Evolutionary conservation across 2,888 invertebrate species (phyloP).

Genomic region (Dyspetes luteomarginatus): DNA sequence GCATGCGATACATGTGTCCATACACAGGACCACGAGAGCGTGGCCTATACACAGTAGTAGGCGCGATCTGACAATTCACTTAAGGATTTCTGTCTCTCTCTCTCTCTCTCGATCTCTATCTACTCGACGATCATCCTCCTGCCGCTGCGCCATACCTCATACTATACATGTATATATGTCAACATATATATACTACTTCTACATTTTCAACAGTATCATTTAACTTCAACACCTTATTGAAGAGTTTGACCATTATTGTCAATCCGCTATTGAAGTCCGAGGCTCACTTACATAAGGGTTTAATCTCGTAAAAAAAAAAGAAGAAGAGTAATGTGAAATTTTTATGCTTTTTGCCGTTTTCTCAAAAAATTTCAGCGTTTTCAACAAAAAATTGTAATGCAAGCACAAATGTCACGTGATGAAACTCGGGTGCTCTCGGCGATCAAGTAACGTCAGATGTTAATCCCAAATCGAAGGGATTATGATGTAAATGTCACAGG

Average conservation of each 20-base stretch:
- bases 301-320: too few species aligned
- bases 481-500: too few species aligned
- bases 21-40: conserved; percentile 67
- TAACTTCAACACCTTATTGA: not conserved
- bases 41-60: conserved; percentile 60
- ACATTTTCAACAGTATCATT: conserved; percentile 1
- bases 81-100: conserved; percentile 73
- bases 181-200: not conserved
- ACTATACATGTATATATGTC: not conserved
- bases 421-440: too few species aligned
- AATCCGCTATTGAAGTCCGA: not conserved
- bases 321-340: too few species aligned
- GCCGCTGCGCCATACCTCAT: not conserved
- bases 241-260: not conserved
- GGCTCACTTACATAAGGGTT: not conserved
- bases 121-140: conserved; percentile 32
- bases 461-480: too few species aligned
- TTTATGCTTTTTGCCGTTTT: too few species aligned
- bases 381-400: too few species aligned
- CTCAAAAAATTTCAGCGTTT: too few species aligned
- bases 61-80: conserved; percentile 81
- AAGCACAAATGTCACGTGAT: too few species aligned
- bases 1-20: conserved; percentile 81
- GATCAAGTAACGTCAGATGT: too few species aligned
- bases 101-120: conserved; percentile 62